Evolutionary conservation across 1,140 invertebrate species (phyloP).

Genomic region (Drosophila sp.): DNA sequence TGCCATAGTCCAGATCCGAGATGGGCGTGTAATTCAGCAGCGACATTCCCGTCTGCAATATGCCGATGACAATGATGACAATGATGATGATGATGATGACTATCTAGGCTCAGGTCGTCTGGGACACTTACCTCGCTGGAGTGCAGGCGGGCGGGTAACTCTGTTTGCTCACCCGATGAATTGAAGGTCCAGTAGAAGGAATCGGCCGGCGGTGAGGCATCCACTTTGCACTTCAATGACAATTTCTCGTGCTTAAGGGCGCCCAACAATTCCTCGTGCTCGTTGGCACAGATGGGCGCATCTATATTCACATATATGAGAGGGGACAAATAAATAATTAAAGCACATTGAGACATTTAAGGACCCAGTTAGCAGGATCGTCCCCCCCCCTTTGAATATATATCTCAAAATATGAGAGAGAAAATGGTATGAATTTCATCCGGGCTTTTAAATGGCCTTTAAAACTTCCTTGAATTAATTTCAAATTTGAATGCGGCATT

Average conservation of each 20-base stretch:
- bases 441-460: slow-evolving; percentile 22
- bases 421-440: background rate
- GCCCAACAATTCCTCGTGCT: slow-evolving; percentile 90
- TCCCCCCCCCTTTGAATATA: background rate
- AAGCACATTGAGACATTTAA: slow-evolving; percentile 67
- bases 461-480: slow-evolving; percentile 69
- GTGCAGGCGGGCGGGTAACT: slow-evolving; percentile 87
- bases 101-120: background rate
- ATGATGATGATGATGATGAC: background rate
- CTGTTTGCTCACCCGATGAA: slow-evolving; percentile 91
- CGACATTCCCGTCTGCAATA: slow-evolving; percentile 85
- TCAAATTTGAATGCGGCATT: slow-evolving; percentile 49
- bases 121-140: slow-evolving; percentile 84
- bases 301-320: slow-evolving; percentile 84
- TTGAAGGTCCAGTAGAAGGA: slow-evolving; percentile 95
- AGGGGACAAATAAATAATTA: slow-evolving; percentile 61
- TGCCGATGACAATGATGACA: slow-evolving; percentile 12
- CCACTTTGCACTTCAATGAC: slow-evolving; percentile 91
- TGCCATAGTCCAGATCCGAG: slow-evolving; percentile 94
- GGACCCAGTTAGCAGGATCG: slow-evolving; percentile 35
- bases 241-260: slow-evolving; percentile 94
- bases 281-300: slow-evolving; percentile 91
- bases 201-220: slow-evolving; percentile 91
- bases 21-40: slow-evolving; percentile 92
- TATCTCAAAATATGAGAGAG: slow-evolving; percentile 21